Evolutionary conservation across 2,888 invertebrate genomes (phyloP), one percentile per base, ranked within the genome.

Genomic region (Agelastica alni): DNA sequence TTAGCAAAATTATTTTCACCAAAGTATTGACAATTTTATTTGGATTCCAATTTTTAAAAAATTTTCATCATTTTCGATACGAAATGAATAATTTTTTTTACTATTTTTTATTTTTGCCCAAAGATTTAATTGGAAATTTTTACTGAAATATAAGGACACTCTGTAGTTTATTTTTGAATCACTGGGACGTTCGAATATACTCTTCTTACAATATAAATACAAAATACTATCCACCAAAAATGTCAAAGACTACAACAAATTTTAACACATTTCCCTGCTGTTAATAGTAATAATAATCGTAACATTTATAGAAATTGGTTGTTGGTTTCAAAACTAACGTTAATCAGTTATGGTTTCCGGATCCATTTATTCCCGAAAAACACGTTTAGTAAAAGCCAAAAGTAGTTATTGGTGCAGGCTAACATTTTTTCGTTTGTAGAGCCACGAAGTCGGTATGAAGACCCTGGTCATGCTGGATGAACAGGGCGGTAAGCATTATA

Each of bases 391-490:
- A 28, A 16, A 7, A 13, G n/a, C n/a, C 16, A 9, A 31, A 30
- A 16, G 45, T 43, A 39, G 22, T 14, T 17, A 56, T 51, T 57
- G 56, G 55, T 55, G 56, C 56, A 58, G 57, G 58, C 64, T 67
- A 66, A 67, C 58, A 56, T 58, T 59, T 44, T 63, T 57, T 73
- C 63, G 81, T 85, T 89, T 91, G 87, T 91, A 97, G 96, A 95
- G 96, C 87, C 96, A 96, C 88, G 96, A 97, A 86, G 96, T 96
- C 82, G 96, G 96, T 83, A 97, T 97, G 89, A 93, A 93, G 86
- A 93, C 96, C 84, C 91, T 97, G 86, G 96, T 97, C 83, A 96
- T 96, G 90, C 89, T 97, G 89, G 97, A 97, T 88, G 96, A 97
- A 86, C 97, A 97, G 91, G 97, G 96, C 91, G 96, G 96, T 96